Conservation (phyloP, 2,113 vertebrate genomes). For the Myotis davidii region DNA sequence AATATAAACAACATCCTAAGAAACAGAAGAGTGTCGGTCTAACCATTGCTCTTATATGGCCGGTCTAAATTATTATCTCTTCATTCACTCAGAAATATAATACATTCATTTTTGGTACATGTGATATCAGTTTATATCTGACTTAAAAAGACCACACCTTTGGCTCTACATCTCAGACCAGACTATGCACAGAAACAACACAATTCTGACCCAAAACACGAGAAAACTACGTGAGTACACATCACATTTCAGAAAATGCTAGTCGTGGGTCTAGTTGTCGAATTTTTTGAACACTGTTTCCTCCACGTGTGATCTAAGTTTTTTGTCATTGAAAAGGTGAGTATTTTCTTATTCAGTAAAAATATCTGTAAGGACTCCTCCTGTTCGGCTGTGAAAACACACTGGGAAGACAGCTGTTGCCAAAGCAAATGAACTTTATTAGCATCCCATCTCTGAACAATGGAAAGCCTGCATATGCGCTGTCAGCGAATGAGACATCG, state of each 20-base stretch:
- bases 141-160: neutral
- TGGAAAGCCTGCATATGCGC: constrained; percentile 16
- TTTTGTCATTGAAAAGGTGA: neutral
- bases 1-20: neutral
- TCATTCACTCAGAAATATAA: neutral
- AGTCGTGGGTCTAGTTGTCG: neutral
- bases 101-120: neutral
- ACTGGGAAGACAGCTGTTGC: neutral
- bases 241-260: neutral
- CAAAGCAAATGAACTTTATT: neutral
- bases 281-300: neutral
- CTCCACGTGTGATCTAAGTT: neutral
- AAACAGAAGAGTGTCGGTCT: neutral
- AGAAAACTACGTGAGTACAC: neutral
- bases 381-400: neutral
- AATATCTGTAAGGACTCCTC: neutral
- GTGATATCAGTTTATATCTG: neutral
- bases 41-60: neutral
- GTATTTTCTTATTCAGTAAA: neutral
- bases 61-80: neutral
- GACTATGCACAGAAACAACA: neutral
- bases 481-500: constrained; percentile 12
- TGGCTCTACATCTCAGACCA: neutral
- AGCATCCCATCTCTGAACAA: neutral
- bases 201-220: neutral